A percentile compares a stretch with the other conserved stretches of the same genome.
phyloP scores from a whole-genome alignment of 2,113 vertebrate species.

The Neodontobutis hainanensis region DNA sequence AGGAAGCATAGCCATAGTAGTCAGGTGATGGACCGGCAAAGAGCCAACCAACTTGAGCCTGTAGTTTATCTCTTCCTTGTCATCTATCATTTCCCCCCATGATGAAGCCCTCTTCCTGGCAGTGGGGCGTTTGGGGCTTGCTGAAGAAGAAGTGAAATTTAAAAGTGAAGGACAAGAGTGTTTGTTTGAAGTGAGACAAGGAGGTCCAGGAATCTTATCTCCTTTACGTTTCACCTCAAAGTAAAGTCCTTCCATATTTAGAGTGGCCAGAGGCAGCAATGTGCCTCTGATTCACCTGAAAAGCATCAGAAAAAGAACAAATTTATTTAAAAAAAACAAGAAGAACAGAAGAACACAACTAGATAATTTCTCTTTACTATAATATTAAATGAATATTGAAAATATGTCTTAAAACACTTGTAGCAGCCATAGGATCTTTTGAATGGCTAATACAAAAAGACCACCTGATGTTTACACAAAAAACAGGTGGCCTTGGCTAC shows the following conservation, averaged over 20 bases:
- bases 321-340: neutral
- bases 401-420: neutral
- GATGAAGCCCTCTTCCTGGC: neutral
- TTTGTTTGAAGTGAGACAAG: constrained; percentile 27
- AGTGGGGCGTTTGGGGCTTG: neutral
- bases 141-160: constrained; percentile 9
- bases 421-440: constrained; percentile 28
- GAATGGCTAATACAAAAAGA: constrained; percentile 23
- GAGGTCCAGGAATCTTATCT: constrained; percentile 5
- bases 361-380: constrained; percentile 5
- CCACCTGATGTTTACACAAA: constrained; percentile 46
- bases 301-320: constrained; percentile 22
- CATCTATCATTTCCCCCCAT: constrained; percentile 15
- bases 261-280: constrained; percentile 14
- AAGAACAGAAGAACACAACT: neutral
- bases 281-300: constrained; percentile 41
- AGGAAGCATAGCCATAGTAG: constrained; percentile 93
- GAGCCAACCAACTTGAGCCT: constrained; percentile 86
- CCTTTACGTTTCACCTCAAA: constrained; percentile 72
- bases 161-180: constrained; percentile 43
- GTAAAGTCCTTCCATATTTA: constrained; percentile 75
- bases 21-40: constrained; percentile 84
- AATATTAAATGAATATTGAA: neutral
- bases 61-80: constrained; percentile 73
- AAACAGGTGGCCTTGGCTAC: constrained; percentile 14